Base-by-base conservation (phyloP, 2,888 invertebrate species). In the Glomeris marginata region DNA sequence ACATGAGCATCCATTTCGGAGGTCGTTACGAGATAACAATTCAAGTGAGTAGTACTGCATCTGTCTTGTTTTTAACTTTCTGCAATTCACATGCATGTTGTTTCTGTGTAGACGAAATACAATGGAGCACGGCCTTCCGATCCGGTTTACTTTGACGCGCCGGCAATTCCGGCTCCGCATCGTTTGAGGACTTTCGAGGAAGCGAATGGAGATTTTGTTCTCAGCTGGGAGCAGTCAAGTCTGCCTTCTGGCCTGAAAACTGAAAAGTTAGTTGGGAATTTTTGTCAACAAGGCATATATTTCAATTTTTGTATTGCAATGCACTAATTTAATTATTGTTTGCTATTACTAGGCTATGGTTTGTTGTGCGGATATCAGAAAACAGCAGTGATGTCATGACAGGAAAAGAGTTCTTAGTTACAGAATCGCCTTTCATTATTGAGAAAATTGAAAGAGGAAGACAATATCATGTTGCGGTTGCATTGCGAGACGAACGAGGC, bases 321-420 rank as follows among this genome's bases (percentile, higher is more conserved):
- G 11, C 8, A 2, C 41, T 47, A 47, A 45, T 38, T 13, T 35
- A 35, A 36, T 28, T 41, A 41, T 22, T 41, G 37, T 28, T 44
- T 35, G 44, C 45, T 18, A 5, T 28, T 8, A 28, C 8, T 28
- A 28, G 28, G 8, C 28, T 28, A 3, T 18, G 72, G 52, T 85
- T 78, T 62, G 77, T 81, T 64, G 70, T 84, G 13, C 67, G 81
- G 52, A 72, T 84, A 1, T 76, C 76, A 1, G 72, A 74, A 58
- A 74, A 74, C 10, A 63, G 67, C 20, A 45, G 41, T 50, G 40
- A 52, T 46, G 35, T 54, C 47, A 21, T 37, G 21, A 46, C 52
- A 18, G 57, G 54, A 10, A 21, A 50, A 35, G 20, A 52, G 22
- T 54, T 56, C 22, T 45, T 53, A 38, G 41, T 51, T n/a, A 38